Evolutionary conservation across 1,140 invertebrate species (phyloP).

Genomic region (Plodia interpunctella): DNA sequence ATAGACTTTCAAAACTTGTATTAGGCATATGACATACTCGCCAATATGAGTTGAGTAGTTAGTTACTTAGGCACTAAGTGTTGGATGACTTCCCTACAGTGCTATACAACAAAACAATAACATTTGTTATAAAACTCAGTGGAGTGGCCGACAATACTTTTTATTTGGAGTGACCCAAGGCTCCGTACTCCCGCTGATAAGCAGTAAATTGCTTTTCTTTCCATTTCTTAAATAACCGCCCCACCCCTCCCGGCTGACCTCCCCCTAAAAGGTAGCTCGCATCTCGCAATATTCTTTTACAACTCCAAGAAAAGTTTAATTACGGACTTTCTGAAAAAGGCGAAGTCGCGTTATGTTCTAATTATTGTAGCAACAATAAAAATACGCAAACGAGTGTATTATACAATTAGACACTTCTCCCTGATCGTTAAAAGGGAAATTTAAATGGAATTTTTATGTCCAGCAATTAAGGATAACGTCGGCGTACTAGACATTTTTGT

Average conservation of each 20-base stretch:
- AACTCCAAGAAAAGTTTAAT: slow-evolving; percentile 65
- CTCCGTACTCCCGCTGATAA: slow-evolving; percentile 53
- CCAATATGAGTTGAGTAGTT: too few relatives aligned
- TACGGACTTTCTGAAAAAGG: slow-evolving; percentile 55
- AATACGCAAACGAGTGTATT: slow-evolving; percentile 77
- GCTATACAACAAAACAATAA: slow-evolving; percentile 18
- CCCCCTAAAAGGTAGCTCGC: slow-evolving; percentile 29
- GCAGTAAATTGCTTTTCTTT: slow-evolving; percentile 69
- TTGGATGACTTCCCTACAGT: too few relatives aligned
- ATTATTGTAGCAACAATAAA: slow-evolving; percentile 75
- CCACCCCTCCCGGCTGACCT: slow-evolving; percentile 27
- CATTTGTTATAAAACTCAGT: slow-evolving; percentile 25
- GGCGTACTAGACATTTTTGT: slow-evolving; percentile 76
- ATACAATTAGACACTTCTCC: slow-evolving; percentile 75
- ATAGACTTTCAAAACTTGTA: too few relatives aligned
- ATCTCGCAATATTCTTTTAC: slow-evolving; percentile 55
- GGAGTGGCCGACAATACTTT: slow-evolving; percentile 36
- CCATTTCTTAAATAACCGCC: slow-evolving; percentile 62
- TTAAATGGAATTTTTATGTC: slow-evolving; percentile 78
- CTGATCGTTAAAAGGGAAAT: slow-evolving; percentile 76
- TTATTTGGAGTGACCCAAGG: slow-evolving; percentile 43
- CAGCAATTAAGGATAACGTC: slow-evolving; percentile 77
- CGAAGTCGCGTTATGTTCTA: slow-evolving; percentile 70
- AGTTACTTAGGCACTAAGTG: too few relatives aligned
- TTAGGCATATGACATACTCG: too few relatives aligned